Evolutionary conservation across 2,113 vertebrate species (phyloP).

Genomic region (Vimba vimba): DNA sequence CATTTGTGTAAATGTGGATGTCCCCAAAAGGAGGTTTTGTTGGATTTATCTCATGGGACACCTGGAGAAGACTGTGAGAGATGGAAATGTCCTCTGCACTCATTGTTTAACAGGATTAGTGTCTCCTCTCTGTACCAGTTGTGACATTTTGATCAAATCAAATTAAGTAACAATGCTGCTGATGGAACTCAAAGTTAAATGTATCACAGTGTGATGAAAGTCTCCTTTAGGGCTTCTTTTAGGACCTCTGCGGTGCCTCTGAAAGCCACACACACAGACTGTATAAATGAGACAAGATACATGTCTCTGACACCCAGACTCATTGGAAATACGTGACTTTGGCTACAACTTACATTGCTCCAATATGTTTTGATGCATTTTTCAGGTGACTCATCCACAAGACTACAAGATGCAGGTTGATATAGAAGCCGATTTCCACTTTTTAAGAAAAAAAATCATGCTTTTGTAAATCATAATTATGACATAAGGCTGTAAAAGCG

Average conservation of each 20-base stretch:
- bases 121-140: slow-evolving; percentile 54
- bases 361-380: background rate
- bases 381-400: background rate
- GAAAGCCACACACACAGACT: background rate
- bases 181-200: slow-evolving; percentile 65
- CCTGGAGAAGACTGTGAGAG: slow-evolving; percentile 41
- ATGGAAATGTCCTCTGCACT: slow-evolving; percentile 16
- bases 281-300: background rate
- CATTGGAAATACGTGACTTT: background rate
- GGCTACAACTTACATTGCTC: background rate
- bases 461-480: too few relatives aligned
- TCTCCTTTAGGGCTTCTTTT: slow-evolving; percentile 47
- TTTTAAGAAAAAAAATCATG: too few relatives aligned
- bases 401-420: background rate
- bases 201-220: slow-evolving; percentile 34
- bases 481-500: too few relatives aligned
- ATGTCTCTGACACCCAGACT: background rate
- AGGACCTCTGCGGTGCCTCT: background rate
- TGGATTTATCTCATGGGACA: background rate
- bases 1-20: background rate
- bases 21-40: background rate
- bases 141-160: slow-evolving; percentile 61
- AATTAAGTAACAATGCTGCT: slow-evolving; percentile 55
- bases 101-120: slow-evolving; percentile 64
- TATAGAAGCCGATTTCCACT: too few relatives aligned